Base-by-base conservation (phyloP, 2,113 vertebrate genomes). In the Anhinga anhinga region DNA sequence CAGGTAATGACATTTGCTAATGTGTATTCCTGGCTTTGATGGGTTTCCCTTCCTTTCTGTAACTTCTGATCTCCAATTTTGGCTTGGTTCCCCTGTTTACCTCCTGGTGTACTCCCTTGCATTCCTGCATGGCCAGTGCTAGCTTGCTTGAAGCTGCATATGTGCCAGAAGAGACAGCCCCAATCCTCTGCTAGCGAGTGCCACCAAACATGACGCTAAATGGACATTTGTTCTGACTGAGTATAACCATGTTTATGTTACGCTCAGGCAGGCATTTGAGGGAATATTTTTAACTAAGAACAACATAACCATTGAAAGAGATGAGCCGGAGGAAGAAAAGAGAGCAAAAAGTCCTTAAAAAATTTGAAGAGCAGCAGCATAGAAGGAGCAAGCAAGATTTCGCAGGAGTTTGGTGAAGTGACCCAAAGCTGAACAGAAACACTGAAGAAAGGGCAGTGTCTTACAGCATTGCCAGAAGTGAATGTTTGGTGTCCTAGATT, bases 201-300 rank as follows among this genome's bases (percentile, higher is more conserved):
- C 50, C 52, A 42, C 50, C 2, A 0, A 65, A 65, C 27, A 27
- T 0, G 0, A 9, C 36, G 47, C 69, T 69, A 34, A 52, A 42
- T 7, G 17, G 49, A 34, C 49, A 3, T 49, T 70, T 55, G 26
- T 56, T 79, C 61, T 79, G 71, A 42, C 3, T 2, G 4, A 59
- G 7, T 58, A 10, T 23, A 32, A 59, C 47, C 12, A 8, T 30
- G 82, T 88, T 72, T 61, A 26, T 66, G 7, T 58, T 83, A 32
- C n/a, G 34, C 55, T 70, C 71, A 38, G 11, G 7, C 17, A 7
- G 10, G 16, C 0, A 0, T 50, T 82, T 81, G 76, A 74, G 56
- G 61, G 61, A 66, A 3, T 66, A 2, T 81, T 93, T 95, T 81
- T 71, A 55, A 32, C 38, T 42, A 13, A 76, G 38, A 70, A 42